Evolutionary conservation across 2,888 invertebrate genomes (phyloP).

Genomic region (Pterostichus madidus): DNA sequence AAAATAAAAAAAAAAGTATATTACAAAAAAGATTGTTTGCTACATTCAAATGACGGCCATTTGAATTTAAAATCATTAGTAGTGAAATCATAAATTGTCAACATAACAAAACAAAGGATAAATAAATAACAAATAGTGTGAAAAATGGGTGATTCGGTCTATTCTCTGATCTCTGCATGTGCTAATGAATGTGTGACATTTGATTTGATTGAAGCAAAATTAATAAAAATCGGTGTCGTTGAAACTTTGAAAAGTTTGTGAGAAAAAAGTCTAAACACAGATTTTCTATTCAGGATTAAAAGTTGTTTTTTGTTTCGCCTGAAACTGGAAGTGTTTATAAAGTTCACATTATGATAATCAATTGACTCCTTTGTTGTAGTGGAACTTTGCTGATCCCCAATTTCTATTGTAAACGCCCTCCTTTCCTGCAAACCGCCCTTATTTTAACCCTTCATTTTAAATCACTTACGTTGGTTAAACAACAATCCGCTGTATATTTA

Average conservation of each 20-base stretch:
- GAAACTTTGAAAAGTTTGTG: conserved; percentile 50
- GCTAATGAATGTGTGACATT: conserved; percentile 37
- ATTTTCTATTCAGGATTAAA: conserved; percentile 61
- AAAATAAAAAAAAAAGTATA: conserved; percentile 9
- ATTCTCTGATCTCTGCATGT: conserved; percentile 13
- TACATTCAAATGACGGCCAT: conserved; percentile 35
- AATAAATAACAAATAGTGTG: conserved; percentile 49
- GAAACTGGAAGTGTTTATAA: conserved; percentile 60
- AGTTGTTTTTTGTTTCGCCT: conserved; percentile 59
- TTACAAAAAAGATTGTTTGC: conserved; percentile 43
- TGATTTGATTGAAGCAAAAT: conserved; percentile 28
- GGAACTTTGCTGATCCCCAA: conserved; percentile 60
- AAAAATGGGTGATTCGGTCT: conserved; percentile 17
- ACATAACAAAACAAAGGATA: conserved; percentile 45
- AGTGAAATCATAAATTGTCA: conserved; percentile 43
- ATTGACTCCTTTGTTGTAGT: conserved; percentile 61
- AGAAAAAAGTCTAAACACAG: conserved; percentile 57
- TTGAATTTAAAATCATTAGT: conserved; percentile 48
- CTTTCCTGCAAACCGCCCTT: conserved; percentile 24
- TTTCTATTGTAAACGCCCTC: conserved; percentile 56
- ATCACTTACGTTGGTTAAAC: conserved; percentile 51
- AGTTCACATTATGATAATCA: conserved; percentile 62
- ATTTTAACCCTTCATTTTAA: conserved; percentile 55
- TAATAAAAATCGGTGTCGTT: conserved; percentile 54
- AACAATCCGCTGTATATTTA: conserved; percentile 43